These are phyloP conservation scores for Rhombomys opimus DNA, from an alignment of 2,113 vertebrate genomes.

Conservation along the genomic window DNA sequence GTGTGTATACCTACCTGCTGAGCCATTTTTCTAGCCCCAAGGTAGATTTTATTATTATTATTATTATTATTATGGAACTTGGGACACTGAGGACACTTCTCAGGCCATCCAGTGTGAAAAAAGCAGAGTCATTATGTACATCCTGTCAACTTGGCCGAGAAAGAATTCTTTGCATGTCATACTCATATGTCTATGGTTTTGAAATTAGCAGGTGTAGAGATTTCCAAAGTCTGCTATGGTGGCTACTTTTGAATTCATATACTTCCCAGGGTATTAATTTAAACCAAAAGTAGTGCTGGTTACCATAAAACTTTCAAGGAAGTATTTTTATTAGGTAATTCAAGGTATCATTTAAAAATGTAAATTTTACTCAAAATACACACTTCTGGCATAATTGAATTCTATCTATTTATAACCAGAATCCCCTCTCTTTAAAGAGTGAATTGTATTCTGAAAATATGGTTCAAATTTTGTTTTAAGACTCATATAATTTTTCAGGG, in stretches of 20 bases:
- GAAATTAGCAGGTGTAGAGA: neutral
- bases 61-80: neutral
- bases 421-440: neutral
- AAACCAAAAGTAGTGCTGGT: neutral
- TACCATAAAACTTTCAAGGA: neutral
- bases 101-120: neutral
- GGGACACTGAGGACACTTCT: neutral
- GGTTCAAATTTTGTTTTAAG: slow-evolving; percentile 8
- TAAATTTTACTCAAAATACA: neutral
- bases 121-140: neutral
- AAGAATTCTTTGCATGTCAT: neutral
- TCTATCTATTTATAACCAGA: neutral
- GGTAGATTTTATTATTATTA: no score
- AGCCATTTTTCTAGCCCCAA: neutral
- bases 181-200: neutral
- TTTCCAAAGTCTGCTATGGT: neutral
- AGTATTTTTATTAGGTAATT: slow-evolving; percentile 29
- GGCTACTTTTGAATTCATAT: slow-evolving; percentile 4
- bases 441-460: neutral
- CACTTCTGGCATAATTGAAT: neutral
- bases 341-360: neutral
- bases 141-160: neutral
- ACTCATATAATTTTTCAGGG: slow-evolving; percentile 47
- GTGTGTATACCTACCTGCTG: neutral
- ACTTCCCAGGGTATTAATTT: neutral